phyloP scores from a whole-genome alignment of 2,797 vertebrate species.

The Poeciliopsis turneri region DNA sequence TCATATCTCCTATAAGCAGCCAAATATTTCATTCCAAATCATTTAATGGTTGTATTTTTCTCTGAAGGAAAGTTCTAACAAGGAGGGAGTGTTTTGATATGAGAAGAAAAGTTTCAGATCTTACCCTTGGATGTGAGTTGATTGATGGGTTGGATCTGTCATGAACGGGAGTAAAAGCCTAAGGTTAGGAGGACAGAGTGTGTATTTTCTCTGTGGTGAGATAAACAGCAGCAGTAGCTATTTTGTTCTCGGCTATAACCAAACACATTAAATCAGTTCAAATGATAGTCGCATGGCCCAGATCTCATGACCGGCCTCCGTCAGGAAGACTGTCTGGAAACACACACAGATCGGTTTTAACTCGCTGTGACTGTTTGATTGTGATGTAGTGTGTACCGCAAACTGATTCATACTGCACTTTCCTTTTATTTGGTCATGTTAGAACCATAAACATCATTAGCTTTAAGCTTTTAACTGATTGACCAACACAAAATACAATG shows the following conservation, averaged over 20 bases:
- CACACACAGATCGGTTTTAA: conserved; percentile 30
- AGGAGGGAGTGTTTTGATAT: conserved; percentile 17
- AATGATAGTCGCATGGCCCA: conserved; percentile 73
- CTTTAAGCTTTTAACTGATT: background rate
- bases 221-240: conserved; percentile 46
- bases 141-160: conserved; percentile 47
- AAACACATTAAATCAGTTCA: conserved; percentile 58
- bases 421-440: background rate
- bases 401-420: background rate
- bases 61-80: background rate
- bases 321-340: conserved; percentile 38
- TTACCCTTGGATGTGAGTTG: conserved; percentile 28
- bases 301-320: conserved; percentile 70
- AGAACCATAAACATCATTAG: background rate
- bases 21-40: conserved; percentile 5
- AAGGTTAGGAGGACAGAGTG: conserved; percentile 36
- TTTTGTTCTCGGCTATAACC: conserved; percentile 60
- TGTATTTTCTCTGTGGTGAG: conserved; percentile 24
- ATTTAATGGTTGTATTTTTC: background rate
- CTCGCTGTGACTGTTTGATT: conserved; percentile 31
- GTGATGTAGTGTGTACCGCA: background rate
- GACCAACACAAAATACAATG: background rate
- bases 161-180: conserved; percentile 45
- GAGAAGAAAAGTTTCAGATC: conserved; percentile 27
- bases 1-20: background rate